A percentile compares a stretch with the other conserved stretches of the same genome.
These are phyloP conservation scores for Malurus splendens DNA, from an alignment of 2,797 vertebrate species.

Conservation along the genomic window DNA sequence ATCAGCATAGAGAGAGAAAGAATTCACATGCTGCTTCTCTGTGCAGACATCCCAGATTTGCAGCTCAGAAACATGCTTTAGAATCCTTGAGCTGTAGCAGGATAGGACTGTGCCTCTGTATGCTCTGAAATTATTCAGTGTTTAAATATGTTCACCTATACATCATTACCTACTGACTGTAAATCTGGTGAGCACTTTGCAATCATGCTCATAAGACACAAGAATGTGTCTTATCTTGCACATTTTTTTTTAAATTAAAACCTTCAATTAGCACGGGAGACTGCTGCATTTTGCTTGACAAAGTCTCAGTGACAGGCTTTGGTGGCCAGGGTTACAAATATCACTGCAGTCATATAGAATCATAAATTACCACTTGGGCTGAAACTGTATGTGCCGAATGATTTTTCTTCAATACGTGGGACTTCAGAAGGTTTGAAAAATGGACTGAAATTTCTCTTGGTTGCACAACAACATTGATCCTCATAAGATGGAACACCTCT, in stretches of 20 bases:
- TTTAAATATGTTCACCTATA: background rate
- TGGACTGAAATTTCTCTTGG: background rate
- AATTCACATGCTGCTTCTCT: background rate
- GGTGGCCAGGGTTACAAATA: background rate
- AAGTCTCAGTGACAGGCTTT: background rate
- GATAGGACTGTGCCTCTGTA: background rate
- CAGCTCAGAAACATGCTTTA: background rate
- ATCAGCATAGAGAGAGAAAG: rapidly evolving
- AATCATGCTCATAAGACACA: rapidly evolving
- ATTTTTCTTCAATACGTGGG: background rate
- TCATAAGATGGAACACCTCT: conserved; percentile 1
- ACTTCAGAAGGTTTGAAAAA: conserved; percentile 17
- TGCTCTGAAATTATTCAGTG: background rate
- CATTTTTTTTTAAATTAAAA: background rate
- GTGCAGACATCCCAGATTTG: background rate
- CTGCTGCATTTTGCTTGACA: background rate
- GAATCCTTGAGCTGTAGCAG: background rate
- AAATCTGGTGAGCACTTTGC: background rate
- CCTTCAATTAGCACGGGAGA: background rate
- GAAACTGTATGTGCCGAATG: background rate
- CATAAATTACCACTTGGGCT: background rate
- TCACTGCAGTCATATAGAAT: background rate
- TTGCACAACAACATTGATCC: background rate
- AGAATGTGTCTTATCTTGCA: background rate
- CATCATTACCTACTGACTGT: background rate